These are phyloP conservation scores for Scelioninae gen. 2 DNA, from an alignment of 2,888 invertebrate genomes.

Conservation along the genomic window DNA sequence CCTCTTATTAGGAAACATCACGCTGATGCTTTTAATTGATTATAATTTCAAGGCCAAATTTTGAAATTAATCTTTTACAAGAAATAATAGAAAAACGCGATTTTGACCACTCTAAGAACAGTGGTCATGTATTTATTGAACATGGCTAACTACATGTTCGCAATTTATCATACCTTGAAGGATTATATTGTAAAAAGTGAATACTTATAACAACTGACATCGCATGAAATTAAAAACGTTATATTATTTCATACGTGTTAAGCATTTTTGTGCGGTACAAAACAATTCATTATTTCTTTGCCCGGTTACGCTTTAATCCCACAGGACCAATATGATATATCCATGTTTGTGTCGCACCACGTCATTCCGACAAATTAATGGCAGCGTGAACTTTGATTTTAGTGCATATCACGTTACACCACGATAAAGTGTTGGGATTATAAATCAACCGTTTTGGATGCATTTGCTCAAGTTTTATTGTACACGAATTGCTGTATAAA, in stretches of 20 bases:
- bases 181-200: too few species aligned
- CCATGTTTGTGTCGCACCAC: slow-evolving; percentile 36
- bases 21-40: too few species aligned
- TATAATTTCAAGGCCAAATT: too few species aligned
- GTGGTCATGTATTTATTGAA: too few species aligned
- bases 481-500: not conserved
- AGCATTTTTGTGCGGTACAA: slow-evolving; percentile 26
- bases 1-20: too few species aligned
- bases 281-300: slow-evolving; percentile 41
- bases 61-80: too few species aligned
- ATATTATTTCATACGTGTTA: slow-evolving; percentile 10
- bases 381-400: slow-evolving; percentile 50
- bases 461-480: slow-evolving; percentile 24
- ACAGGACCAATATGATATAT: slow-evolving; percentile 50
- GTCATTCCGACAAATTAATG: slow-evolving; percentile 53
- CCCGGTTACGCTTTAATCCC: slow-evolving; percentile 35
- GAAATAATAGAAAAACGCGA: too few species aligned
- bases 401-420: slow-evolving; percentile 41
- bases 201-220: too few species aligned
- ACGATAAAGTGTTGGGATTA: slow-evolving; percentile 37
- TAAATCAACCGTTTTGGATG: slow-evolving; percentile 40
- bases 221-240: not conserved
- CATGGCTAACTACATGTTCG: too few species aligned
- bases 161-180: too few species aligned
- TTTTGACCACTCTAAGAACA: too few species aligned